phyloP scores from a whole-genome alignment of 2,888 invertebrate species.

The Cheilosia variabilis region DNA sequence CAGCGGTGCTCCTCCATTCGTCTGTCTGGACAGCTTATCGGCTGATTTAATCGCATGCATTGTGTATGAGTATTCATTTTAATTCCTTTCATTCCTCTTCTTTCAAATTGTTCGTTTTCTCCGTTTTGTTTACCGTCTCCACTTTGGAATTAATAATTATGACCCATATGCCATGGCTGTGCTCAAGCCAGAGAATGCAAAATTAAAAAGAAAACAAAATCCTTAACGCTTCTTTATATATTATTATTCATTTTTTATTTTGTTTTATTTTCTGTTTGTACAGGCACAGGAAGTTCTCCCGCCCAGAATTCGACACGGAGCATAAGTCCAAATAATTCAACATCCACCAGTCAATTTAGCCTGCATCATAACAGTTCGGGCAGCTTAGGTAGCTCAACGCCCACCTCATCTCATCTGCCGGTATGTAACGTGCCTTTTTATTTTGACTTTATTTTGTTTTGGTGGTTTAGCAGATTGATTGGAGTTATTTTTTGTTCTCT shows the following conservation, averaged over 20 bases:
- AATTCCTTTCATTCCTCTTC: slow-evolving; percentile 24
- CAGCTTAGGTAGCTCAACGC: slow-evolving; percentile 83
- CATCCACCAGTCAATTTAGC: slow-evolving; percentile 84
- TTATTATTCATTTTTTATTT: slow-evolving; percentile 55
- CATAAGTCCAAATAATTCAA: slow-evolving; percentile 84
- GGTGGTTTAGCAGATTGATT: slow-evolving; percentile 31
- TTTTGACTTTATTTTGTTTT: slow-evolving; percentile 15
- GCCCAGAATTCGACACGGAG: slow-evolving; percentile 84
- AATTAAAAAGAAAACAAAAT: slow-evolving; percentile 35
- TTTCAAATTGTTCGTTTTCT: slow-evolving; percentile 2
- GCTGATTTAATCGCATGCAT: slow-evolving; percentile 71
- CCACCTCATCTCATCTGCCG: slow-evolving; percentile 83
- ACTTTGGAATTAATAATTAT: slow-evolving; percentile 70
- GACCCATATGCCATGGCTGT: slow-evolving; percentile 66
- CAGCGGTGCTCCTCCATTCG: slow-evolving; percentile 25
- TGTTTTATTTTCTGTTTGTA: slow-evolving; percentile 70
- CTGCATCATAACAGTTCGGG: slow-evolving; percentile 84
- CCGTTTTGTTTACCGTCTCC: slow-evolving; percentile 16
- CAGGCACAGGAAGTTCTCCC: slow-evolving; percentile 84
- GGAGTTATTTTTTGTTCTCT: slow-evolving; percentile 32
- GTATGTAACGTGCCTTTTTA: slow-evolving; percentile 75
- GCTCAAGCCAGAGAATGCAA: slow-evolving; percentile 31
- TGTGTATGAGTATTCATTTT: slow-evolving; percentile 70
- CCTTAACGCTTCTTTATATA: slow-evolving; percentile 46
- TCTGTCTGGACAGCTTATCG: slow-evolving; percentile 69